Evolutionary conservation across 2,113 vertebrate species (phyloP).

Genomic region (Leuciscus idus): DNA sequence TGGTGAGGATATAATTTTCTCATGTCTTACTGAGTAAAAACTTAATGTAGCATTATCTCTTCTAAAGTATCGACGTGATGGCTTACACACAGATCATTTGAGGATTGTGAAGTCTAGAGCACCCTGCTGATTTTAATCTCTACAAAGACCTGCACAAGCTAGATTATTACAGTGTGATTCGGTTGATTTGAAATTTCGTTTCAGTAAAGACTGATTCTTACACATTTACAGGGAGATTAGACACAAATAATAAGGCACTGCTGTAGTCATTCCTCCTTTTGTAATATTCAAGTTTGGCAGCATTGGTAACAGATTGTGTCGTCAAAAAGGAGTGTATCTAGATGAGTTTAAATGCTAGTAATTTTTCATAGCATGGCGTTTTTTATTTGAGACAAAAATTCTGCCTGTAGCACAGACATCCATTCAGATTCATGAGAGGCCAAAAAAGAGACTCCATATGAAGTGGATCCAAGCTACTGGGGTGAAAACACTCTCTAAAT

Average conservation of each 20-base stretch:
- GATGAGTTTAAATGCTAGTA: not conserved
- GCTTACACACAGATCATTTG: not conserved
- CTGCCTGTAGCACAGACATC: slow-evolving; percentile 24
- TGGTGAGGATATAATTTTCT: not conserved
- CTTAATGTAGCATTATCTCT: slow-evolving; percentile 19
- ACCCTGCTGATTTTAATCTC: slow-evolving; percentile 10
- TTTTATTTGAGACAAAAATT: slow-evolving; percentile 15
- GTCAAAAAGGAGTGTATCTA: not conserved
- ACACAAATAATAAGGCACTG: not conserved
- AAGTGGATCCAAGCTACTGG: slow-evolving; percentile 6
- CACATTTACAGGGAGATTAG: not conserved
- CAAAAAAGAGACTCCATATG: not conserved
- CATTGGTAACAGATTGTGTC: not conserved
- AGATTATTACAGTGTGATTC: not conserved
- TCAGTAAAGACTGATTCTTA: not conserved
- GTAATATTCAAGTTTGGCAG: not conserved
- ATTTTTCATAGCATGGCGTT: not conserved
- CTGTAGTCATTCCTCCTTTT: not conserved
- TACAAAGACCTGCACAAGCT: not conserved
- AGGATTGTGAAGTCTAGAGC: not conserved
- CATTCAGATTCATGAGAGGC: not conserved
- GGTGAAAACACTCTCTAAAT: slow-evolving; percentile 38
- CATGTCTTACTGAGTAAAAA: not conserved
- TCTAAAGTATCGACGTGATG: not conserved
- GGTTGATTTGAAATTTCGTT: not conserved